phyloP scores from a whole-genome alignment of 2,797 vertebrate genomes.

The Caiman crocodilus region DNA sequence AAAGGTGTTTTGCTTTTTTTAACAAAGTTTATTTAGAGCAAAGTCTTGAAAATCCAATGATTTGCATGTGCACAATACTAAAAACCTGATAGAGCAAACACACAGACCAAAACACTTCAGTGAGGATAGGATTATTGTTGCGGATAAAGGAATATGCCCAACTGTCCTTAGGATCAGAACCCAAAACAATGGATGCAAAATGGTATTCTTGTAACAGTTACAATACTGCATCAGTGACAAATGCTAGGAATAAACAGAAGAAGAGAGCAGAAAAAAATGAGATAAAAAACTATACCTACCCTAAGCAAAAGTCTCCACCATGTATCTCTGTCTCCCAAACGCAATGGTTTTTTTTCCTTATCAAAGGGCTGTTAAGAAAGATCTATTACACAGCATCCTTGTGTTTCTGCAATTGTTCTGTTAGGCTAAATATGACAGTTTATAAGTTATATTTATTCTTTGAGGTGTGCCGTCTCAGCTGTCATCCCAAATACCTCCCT shows the following conservation, averaged over 20 bases:
- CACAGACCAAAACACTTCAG: background rate
- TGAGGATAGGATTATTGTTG: background rate
- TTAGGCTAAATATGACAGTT: background rate
- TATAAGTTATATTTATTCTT: background rate
- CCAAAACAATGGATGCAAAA: background rate
- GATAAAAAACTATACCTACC: constrained; percentile 71
- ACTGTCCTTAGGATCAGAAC: background rate
- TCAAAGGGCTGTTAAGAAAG: constrained; percentile 20
- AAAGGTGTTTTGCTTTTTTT: background rate
- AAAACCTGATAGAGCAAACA: background rate
- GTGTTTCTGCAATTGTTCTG: background rate
- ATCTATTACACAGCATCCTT: background rate
- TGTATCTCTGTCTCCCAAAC: constrained; percentile 67
- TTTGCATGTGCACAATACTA: background rate
- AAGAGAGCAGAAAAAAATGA: background rate
- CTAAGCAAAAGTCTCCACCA: constrained; percentile 82
- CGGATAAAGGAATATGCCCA: background rate
- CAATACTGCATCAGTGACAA: background rate
- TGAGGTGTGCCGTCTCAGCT: background rate
- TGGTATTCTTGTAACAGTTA: background rate
- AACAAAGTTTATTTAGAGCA: rapidly evolving
- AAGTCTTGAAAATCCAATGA: rapidly evolving
- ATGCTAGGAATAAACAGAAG: background rate
- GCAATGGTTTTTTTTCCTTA: constrained; percentile 11
- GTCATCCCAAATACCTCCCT: background rate